Base-by-base conservation (phyloP, 2,113 vertebrate genomes). In the Okapia johnstoni region DNA sequence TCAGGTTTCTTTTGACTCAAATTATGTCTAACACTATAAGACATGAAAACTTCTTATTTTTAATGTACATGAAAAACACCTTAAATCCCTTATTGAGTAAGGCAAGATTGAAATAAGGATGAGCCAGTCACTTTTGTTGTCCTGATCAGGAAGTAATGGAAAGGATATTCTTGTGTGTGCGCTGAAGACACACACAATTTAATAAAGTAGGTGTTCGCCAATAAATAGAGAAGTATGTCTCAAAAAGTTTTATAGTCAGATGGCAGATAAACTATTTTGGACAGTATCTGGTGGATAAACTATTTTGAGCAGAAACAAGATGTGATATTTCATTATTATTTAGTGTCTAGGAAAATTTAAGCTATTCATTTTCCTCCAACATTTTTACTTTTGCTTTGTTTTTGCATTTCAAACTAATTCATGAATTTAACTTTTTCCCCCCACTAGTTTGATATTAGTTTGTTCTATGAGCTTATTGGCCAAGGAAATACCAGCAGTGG, bases 21-120 rank as follows among this genome's bases (percentile, higher is more conserved):
- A 63, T 46, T 92, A 83, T 88, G 36, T 91, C 61, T 81, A 61
- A 87, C 19, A 70, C n/a, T 70, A 40, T 66, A 70, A 95, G 43
- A 80, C 63, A 46, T 63, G 48, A 94, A 94, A 93, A 90, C 36
- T 86, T 50, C 85, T 61, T 73, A 85, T 33, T 90, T 97, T 90
- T 86, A 79, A 16, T 23, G 17, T n/a, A 54, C 33, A 23, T 76
- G 77, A 90, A 95, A 85, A 88, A 15, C 60, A 15, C 43, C 66
- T 93, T 95, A 93, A 95, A 86, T 85, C 43, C 43, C 83, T 77
- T 94, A 77, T 40, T 66, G 50, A 66, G 36, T 58, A 84, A 46
- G 50, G 76, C 16, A 63, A 88, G 12, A 43, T 52, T 25, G 85
- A 77, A 88, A 88, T 52, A 36, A 46, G 40, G 10, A 66, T 66